Evolutionary conservation across 2,888 invertebrate species (phyloP).

Genomic region (Mongoloraphidia duomilia): DNA sequence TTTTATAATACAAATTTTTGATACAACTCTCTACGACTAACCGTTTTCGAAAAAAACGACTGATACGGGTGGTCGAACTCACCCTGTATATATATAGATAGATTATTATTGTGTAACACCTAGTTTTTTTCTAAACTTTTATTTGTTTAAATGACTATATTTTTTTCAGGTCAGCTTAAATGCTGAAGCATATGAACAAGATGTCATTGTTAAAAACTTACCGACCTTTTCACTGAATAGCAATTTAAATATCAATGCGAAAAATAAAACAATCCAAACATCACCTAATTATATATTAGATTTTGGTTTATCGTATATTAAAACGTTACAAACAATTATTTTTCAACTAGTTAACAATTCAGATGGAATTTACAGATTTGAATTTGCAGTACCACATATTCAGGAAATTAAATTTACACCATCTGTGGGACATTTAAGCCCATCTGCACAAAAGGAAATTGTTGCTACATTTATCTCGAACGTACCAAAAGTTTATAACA

Average conservation of each 20-base stretch:
- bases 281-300: conserved; percentile 22
- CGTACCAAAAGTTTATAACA: conserved; percentile 23
- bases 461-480: conserved; percentile 33
- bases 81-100: no score
- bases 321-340: conserved; percentile 24
- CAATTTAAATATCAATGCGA: conserved; percentile 1
- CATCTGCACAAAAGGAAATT: conserved; percentile 32
- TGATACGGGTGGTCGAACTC: no score
- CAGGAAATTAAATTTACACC: conserved; percentile 33
- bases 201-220: conserved; percentile 28
- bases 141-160: not conserved
- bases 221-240: not conserved
- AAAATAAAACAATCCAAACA: not conserved
- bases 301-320: conserved; percentile 26
- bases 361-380: conserved; percentile 26
- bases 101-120: not conserved
- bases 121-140: no score
- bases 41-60: no score
- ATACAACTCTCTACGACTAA: no score
- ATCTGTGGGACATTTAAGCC: conserved; percentile 30
- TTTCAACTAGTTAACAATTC: conserved; percentile 32
- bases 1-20: no score
- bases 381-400: conserved; percentile 21
- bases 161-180: conserved; percentile 21
- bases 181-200: conserved; percentile 32